A percentile compares a stretch with the other conserved stretches of the same genome.
Evolutionary conservation across 2,797 vertebrate genomes (phyloP).

Genomic region (Argyrosomus regius): DNA sequence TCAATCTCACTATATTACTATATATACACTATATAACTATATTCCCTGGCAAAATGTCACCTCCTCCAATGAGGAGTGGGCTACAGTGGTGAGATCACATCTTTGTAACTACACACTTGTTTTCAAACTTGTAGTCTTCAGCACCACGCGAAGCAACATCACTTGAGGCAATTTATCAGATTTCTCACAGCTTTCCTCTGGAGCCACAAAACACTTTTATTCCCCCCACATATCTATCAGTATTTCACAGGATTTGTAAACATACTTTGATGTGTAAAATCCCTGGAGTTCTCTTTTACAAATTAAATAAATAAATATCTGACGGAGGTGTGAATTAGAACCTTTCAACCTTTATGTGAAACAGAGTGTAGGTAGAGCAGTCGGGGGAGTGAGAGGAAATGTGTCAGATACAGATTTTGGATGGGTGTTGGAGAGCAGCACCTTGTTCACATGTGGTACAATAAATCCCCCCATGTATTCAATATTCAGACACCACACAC

Average conservation of each 20-base stretch:
- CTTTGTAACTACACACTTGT: not conserved
- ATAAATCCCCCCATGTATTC: constrained; percentile 49
- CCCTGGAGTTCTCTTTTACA: not conserved
- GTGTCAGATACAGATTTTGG: constrained; percentile 30
- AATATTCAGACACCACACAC: constrained; percentile 33
- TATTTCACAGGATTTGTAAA: not conserved
- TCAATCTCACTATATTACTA: too few species aligned
- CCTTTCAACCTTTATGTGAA: constrained; percentile 32
- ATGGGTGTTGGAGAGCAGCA: constrained; percentile 39
- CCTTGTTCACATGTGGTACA: constrained; percentile 55
- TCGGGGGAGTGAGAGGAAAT: constrained; percentile 7
- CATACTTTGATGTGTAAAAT: constrained; percentile 2
- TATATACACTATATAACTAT: too few species aligned
- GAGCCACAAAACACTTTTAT: not conserved
- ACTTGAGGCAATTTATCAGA: not conserved
- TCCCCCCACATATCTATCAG: too few species aligned
- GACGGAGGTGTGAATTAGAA: constrained; percentile 12
- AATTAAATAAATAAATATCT: not conserved
- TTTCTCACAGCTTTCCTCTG: not conserved
- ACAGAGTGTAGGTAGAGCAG: constrained; percentile 18
- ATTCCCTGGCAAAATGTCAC: not conserved
- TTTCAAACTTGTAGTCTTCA: not conserved
- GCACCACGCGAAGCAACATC: not conserved
- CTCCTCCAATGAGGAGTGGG: not conserved
- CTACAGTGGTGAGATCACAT: not conserved